These are phyloP conservation scores for Alethe castanea DNA, from an alignment of 2,113 vertebrate genomes.

Conservation along the genomic window DNA sequence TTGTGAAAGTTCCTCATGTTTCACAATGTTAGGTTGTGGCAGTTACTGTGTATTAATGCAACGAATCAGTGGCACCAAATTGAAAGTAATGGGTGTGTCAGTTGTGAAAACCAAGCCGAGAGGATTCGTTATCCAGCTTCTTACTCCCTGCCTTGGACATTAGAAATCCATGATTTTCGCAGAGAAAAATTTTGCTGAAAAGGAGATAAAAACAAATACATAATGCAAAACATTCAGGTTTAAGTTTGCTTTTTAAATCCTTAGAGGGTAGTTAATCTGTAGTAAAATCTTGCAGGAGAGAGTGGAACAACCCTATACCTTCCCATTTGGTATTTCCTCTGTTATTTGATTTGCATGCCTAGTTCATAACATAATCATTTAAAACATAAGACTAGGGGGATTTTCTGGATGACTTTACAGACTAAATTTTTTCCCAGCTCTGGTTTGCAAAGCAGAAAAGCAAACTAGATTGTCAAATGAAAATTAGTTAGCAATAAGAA, in stretches of 20 bases:
- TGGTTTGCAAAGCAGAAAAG: conserved; percentile 21
- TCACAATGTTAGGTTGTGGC: neutral
- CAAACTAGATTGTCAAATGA: conserved; percentile 15
- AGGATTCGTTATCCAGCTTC: neutral
- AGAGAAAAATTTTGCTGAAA: neutral
- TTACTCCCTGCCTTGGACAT: neutral
- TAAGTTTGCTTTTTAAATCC: conserved; percentile 9
- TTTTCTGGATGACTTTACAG: conserved; percentile 16
- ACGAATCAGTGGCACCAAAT: neutral
- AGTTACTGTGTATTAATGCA: neutral
- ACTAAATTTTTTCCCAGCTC: neutral
- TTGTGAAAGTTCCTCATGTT: conserved; percentile 11
- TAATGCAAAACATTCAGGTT: neutral
- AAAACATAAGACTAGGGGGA: neutral
- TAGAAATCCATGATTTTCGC: neutral
- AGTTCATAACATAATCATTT: conserved; percentile 30
- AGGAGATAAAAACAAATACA: neutral
- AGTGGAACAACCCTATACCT: neutral
- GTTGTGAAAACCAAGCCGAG: neutral
- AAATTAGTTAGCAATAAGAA: neutral
- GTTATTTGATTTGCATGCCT: conserved; percentile 13
- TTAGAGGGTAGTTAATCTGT: conserved; percentile 13
- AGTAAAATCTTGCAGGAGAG: neutral
- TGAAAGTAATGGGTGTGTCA: neutral
- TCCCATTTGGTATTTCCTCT: conserved; percentile 35